These are phyloP conservation scores for Koerneria pararmatus DNA, from an alignment of 2,888 invertebrate genomes.

Conservation along the genomic window DNA sequence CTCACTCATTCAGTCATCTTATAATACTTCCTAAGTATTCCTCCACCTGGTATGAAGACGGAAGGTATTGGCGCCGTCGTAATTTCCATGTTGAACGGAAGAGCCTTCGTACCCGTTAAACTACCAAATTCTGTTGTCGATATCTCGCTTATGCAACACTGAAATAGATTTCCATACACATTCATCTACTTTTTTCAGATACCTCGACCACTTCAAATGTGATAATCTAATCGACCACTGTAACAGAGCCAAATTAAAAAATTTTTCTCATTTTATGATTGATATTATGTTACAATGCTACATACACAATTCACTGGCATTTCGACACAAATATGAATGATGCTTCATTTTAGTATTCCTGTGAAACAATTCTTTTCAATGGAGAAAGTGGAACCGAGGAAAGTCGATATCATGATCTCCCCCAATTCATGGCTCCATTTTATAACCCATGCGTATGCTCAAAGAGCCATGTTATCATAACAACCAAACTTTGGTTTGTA, in stretches of 20 bases:
- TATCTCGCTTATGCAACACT: background rate
- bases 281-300: no score
- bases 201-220: background rate
- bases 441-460: no score
- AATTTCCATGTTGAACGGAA: constrained; percentile 17
- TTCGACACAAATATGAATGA: no score
- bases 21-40: background rate
- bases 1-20: background rate
- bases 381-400: no score
- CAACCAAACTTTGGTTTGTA: no score
- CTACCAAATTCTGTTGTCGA: constrained; percentile 3
- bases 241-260: background rate
- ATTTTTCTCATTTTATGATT: background rate
- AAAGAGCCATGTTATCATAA: no score
- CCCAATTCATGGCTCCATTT: no score
- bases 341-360: no score
- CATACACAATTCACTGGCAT: no score
- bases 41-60: background rate
- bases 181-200: background rate
- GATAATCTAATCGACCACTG: background rate
- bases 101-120: background rate
- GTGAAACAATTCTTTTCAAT: no score
- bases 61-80: constrained; percentile 6
- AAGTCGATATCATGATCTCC: no score
- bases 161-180: background rate